Evolutionary conservation across 1,140 invertebrate species (phyloP), one percentile per base, ranked within the genome.

Genomic region (Octopus sinensis): DNA sequence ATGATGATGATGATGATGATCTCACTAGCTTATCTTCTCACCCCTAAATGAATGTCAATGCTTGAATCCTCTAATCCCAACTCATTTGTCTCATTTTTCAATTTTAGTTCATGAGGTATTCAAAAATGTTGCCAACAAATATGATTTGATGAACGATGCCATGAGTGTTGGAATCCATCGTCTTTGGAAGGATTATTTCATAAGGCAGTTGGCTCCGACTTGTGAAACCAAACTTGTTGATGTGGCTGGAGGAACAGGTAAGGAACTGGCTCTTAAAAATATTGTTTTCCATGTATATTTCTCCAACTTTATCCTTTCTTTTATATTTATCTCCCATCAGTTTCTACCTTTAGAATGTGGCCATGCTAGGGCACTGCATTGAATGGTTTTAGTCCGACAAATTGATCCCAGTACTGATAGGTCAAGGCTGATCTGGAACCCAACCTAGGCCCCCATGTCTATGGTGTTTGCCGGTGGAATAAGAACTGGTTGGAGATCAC

Each of bases 81-180:
- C 30, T 3, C 30, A 43, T 43, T 43, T 43, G 30, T 43, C 30
- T 73, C 68, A n/a, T 7, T 10, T 73, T 84, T 80, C 79, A 79
- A 84, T 93, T 93, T 54, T 90, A 98, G 97, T 99, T 13, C 93
- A 96, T 85, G 92, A 94, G 88, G 97, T 99, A 5, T 99, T 99
- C 91, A 94, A 96, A 90, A 96, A 95, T 91, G 98, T 99, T 6
- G 97, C 98, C 6, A 92, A 94, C 79, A 96, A 94, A 68, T 99
- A 99, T 91, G 98, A 99, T 91, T 84, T 95, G 78, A 99, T 99
- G 98, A 99, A 99, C 91, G 98, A 99, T 93, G 93, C 93, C 0
- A 99, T 99, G 97, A 98, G 96, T 84, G 91, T 95, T 83, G 97
- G 98, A 30, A 94, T 99, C 82, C 98, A 99, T 91, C 92, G 98